These are phyloP conservation scores for Cyprinodon variegatus DNA, from an alignment of 2,113 vertebrate genomes.

Conservation along the genomic window DNA sequence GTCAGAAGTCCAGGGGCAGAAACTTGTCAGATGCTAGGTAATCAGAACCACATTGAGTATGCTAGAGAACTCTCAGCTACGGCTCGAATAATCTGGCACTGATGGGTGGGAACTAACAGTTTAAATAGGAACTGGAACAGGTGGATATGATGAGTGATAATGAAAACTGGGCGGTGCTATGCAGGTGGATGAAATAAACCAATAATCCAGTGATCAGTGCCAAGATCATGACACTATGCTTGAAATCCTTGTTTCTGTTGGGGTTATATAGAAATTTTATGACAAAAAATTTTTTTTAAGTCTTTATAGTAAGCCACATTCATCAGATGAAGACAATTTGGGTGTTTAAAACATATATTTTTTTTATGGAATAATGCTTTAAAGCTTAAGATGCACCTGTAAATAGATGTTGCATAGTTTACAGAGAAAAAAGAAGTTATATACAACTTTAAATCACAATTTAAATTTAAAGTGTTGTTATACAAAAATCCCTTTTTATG, in stretches of 20 bases:
- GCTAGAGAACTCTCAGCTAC: no score
- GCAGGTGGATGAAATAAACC: no score
- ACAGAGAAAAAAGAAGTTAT: no score
- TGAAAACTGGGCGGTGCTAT: no score
- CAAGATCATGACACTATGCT: background rate
- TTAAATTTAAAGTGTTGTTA: background rate
- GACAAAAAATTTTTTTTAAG: background rate
- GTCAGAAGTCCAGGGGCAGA: no score
- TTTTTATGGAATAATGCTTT: background rate
- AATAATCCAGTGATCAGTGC: no score
- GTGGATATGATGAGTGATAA: no score
- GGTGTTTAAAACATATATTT: background rate
- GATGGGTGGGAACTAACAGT: no score
- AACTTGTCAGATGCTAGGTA: no score
- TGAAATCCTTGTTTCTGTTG: background rate
- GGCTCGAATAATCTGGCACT: no score
- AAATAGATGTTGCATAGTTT: background rate
- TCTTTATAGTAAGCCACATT: background rate
- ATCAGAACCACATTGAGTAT: no score
- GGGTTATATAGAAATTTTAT: background rate
- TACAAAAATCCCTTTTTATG: background rate
- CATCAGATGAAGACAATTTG: background rate
- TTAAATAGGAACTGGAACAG: no score
- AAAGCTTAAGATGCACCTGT: background rate
- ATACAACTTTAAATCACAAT: background rate